Evolutionary conservation across 2,888 invertebrate species (phyloP).

Genomic region (Eurytoma californica): DNA sequence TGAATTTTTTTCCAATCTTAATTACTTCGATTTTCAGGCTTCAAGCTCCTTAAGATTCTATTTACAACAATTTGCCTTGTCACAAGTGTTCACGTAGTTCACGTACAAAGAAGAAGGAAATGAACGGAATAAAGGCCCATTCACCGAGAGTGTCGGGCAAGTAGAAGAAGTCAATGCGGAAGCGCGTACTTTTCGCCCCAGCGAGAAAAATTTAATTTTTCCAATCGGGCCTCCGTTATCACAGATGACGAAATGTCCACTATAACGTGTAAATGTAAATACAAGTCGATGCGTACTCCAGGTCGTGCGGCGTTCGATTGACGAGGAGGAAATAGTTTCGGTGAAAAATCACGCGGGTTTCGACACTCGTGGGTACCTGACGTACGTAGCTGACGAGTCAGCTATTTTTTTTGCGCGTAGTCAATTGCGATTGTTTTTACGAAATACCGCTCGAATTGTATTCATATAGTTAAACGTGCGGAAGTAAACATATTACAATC

Average conservation of each 20-base stretch:
- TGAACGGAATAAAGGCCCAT: no score
- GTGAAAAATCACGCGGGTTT: no score
- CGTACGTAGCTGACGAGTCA: neutral
- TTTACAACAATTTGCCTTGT: no score
- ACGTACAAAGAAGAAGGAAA: no score
- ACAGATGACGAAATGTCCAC: neutral
- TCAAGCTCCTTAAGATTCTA: no score
- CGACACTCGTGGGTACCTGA: neutral
- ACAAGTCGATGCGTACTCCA: no score
- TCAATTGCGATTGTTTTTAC: neutral
- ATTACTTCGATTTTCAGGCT: no score
- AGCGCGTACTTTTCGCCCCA: neutral
- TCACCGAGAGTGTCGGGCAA: neutral
- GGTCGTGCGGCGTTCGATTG: neutral
- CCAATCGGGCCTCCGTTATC: neutral
- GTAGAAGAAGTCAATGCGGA: constrained; percentile 38
- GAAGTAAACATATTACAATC: no score
- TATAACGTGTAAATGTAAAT: no score
- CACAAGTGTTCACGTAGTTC: no score
- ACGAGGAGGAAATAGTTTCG: neutral
- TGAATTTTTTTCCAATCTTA: no score
- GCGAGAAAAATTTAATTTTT: neutral
- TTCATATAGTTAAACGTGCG: neutral
- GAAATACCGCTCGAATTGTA: neutral
- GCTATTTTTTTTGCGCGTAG: neutral